Conservation (phyloP, 2,113 vertebrate species). For the Pollachius pollachius region DNA sequence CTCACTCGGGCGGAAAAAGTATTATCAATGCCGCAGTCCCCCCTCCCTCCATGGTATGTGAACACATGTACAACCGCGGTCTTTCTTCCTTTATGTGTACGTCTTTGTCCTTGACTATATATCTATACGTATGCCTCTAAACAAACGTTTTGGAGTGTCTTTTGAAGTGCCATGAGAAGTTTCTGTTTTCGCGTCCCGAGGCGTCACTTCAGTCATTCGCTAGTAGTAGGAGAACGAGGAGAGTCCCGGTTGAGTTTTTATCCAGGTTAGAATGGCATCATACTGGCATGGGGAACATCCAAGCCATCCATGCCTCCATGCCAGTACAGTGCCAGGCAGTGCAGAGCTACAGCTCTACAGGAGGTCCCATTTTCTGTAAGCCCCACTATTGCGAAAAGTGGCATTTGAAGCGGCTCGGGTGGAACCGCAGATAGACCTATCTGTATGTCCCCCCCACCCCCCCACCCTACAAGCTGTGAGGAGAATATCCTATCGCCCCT, state of each 20-base stretch:
- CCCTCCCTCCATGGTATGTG: not conserved
- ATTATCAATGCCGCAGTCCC: not conserved
- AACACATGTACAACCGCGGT: not conserved
- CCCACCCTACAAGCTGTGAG: not conserved
- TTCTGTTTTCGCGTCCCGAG: conserved; percentile 28
- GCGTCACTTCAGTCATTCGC: conserved; percentile 76
- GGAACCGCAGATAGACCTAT: not conserved
- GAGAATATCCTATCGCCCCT: no score
- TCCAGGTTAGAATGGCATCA: conserved; percentile 30
- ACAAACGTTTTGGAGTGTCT: conserved; percentile 45
- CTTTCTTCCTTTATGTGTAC: no score
- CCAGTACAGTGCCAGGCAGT: conserved; percentile 72
- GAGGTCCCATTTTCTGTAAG: conserved; percentile 63
- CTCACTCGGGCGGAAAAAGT: no score
- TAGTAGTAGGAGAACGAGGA: not conserved
- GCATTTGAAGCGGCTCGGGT: conserved; percentile 48
- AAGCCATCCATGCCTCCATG: conserved; percentile 75
- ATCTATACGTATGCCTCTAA: conserved; percentile 49
- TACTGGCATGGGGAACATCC: conserved; percentile 80
- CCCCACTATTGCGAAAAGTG: conserved; percentile 79
- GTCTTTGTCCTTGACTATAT: no score
- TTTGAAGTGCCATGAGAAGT: conserved; percentile 69
- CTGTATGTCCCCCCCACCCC: not conserved
- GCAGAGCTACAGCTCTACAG: conserved; percentile 38
- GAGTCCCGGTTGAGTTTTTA: conserved; percentile 28